phyloP scores from a whole-genome alignment of 2,888 invertebrate genomes.

The Penaeus monodon region DNA sequence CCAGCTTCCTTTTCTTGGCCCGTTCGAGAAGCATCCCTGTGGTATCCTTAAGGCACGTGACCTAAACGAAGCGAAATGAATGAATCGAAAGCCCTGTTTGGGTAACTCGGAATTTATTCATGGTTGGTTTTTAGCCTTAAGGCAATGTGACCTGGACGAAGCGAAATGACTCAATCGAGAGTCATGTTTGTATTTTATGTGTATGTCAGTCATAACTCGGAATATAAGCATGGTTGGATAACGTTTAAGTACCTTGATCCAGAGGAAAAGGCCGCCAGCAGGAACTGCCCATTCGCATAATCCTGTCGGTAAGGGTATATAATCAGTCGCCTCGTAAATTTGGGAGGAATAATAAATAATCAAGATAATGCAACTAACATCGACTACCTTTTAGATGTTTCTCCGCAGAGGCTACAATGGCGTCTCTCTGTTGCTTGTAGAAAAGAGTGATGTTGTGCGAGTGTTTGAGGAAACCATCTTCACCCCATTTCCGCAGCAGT shows the following conservation, averaged over 20 bases:
- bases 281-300: slow-evolving; percentile 76
- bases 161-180: no score
- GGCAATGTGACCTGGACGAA: no score
- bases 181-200: no score
- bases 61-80: slow-evolving; percentile 73
- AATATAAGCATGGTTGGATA: no score
- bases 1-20: slow-evolving; percentile 78
- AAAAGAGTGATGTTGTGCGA: slow-evolving; percentile 75
- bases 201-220: no score
- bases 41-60: slow-evolving; percentile 79
- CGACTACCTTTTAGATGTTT: slow-evolving; percentile 74
- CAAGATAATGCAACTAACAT: no score
- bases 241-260: slow-evolving; percentile 74
- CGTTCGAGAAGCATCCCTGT: slow-evolving; percentile 80
- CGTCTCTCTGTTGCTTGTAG: slow-evolving; percentile 77
- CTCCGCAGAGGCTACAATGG: slow-evolving; percentile 75
- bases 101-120: no score
- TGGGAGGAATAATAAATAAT: no score
- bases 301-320: not conserved
- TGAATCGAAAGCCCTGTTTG: no score
- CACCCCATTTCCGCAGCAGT: slow-evolving; percentile 75
- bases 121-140: no score
- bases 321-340: no score
- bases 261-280: slow-evolving; percentile 82
- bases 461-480: slow-evolving; percentile 76